These are phyloP conservation scores for Scortum barcoo DNA, from an alignment of 2,113 vertebrate genomes.

Conservation along the genomic window DNA sequence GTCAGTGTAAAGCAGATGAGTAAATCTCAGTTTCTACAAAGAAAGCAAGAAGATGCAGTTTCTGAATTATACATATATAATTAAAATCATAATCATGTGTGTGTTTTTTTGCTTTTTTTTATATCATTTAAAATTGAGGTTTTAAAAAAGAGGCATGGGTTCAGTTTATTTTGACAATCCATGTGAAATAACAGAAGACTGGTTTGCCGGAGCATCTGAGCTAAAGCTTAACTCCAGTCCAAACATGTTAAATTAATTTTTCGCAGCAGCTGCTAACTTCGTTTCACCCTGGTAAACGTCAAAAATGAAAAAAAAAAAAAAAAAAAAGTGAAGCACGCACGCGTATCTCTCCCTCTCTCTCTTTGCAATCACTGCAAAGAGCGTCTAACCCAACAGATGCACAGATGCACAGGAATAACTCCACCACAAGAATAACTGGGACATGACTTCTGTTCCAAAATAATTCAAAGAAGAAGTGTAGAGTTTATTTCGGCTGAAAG, in stretches of 20 bases:
- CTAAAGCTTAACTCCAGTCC: not conserved
- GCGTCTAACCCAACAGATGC: slow-evolving; percentile 33
- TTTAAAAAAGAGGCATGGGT: not conserved
- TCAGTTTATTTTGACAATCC: not conserved
- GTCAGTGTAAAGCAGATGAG: not conserved
- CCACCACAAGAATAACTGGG: slow-evolving; percentile 32
- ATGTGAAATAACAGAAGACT: not conserved
- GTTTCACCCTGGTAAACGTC: not conserved
- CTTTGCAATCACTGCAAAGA: slow-evolving; percentile 13
- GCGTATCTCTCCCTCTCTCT: not conserved
- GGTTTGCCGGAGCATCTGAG: not conserved
- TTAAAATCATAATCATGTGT: not conserved
- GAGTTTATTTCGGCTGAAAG: slow-evolving; percentile 34
- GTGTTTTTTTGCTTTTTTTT: not conserved
- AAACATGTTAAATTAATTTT: not conserved
- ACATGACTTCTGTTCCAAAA: slow-evolving; percentile 46
- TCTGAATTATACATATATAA: too few species aligned
- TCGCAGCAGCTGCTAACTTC: fast-evolving
- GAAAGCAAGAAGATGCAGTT: too few species aligned
- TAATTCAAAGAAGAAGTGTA: slow-evolving; percentile 23
- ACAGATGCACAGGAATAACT: slow-evolving; percentile 33
- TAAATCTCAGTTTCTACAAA: not conserved
- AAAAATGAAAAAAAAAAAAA: slow-evolving; percentile 9
- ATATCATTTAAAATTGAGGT: not conserved
- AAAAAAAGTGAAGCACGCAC: not conserved